These are phyloP conservation scores for Drosophila lowei DNA, from an alignment of 1,140 invertebrate genomes.

Conservation along the genomic window DNA sequence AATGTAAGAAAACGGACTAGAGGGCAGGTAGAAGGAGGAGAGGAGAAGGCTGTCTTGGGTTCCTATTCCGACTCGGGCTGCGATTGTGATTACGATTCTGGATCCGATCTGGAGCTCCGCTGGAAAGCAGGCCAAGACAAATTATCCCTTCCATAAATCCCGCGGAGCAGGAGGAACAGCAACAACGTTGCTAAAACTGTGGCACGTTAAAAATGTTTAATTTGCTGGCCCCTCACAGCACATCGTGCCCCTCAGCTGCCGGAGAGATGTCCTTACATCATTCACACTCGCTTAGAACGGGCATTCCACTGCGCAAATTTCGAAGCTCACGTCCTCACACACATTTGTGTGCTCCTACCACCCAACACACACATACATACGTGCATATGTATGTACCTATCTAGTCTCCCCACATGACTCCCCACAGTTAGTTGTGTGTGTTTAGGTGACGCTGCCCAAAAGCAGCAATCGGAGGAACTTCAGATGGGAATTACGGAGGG, in stretches of 20 bases:
- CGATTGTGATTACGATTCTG: not conserved
- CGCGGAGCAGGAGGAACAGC: not conserved
- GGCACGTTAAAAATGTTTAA: constrained; percentile 41
- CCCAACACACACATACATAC: no score
- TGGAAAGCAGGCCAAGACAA: constrained; percentile 13
- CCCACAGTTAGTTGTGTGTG: constrained; percentile 19
- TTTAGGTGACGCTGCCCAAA: not conserved
- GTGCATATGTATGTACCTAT: no score
- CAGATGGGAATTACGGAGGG: no score
- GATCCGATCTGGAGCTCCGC: not conserved
- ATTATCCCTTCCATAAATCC: constrained; percentile 18
- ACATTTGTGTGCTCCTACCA: not conserved
- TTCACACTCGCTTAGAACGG: constrained; percentile 2
- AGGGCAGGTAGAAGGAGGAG: not conserved
- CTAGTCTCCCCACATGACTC: no score
- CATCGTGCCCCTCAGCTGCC: not conserved
- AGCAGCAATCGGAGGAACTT: no score
- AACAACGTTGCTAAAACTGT: not conserved
- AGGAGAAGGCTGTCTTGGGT: no score
- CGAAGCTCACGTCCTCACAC: constrained; percentile 46
- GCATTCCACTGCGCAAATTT: constrained; percentile 44
- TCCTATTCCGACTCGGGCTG: not conserved
- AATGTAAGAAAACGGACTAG: constrained; percentile 40
- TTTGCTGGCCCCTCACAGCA: constrained; percentile 2
- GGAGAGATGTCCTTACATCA: no score